Conservation (phyloP, 37 sponge, comb jelly and placozoan species). For the Oscarella lobularis region DNA sequence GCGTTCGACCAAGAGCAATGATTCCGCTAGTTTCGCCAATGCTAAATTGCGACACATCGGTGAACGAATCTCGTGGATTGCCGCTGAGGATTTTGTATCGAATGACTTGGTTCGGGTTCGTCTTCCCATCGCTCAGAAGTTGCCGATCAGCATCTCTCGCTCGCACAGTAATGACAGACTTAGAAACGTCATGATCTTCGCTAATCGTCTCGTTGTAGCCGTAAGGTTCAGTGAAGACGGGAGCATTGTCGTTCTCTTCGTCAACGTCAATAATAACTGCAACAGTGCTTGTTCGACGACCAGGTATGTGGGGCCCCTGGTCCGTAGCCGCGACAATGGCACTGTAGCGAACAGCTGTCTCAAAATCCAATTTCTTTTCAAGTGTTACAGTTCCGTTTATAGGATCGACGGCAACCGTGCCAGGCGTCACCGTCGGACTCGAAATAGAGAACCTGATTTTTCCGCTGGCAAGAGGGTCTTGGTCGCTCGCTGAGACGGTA, state of each 20-base stretch:
- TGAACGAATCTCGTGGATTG: not conserved
- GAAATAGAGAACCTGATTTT: not conserved
- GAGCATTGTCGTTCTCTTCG: not conserved
- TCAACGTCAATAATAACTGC: not conserved
- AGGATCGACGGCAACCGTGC: not conserved
- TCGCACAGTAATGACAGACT: not conserved
- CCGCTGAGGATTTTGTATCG: not conserved
- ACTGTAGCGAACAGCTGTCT: not conserved
- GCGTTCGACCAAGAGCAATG: not conserved
- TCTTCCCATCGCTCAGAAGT: not conserved
- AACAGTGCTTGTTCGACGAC: not conserved
- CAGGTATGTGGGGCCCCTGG: not conserved
- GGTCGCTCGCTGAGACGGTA: not conserved
- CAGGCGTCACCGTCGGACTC: not conserved
- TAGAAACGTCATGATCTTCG: not conserved
- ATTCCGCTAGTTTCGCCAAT: not conserved
- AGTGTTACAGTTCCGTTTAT: not conserved
- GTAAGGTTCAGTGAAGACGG: not conserved
- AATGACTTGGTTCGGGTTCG: not conserved
- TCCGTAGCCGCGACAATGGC: not conserved
- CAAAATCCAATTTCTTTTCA: not conserved
- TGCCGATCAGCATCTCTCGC: slow-evolving; percentile 4
- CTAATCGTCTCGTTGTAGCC: not conserved
- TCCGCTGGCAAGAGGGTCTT: not conserved
- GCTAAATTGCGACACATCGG: not conserved